Base-by-base conservation (phyloP, 2,888 invertebrate species). In the Hypercompe scribonia region DNA sequence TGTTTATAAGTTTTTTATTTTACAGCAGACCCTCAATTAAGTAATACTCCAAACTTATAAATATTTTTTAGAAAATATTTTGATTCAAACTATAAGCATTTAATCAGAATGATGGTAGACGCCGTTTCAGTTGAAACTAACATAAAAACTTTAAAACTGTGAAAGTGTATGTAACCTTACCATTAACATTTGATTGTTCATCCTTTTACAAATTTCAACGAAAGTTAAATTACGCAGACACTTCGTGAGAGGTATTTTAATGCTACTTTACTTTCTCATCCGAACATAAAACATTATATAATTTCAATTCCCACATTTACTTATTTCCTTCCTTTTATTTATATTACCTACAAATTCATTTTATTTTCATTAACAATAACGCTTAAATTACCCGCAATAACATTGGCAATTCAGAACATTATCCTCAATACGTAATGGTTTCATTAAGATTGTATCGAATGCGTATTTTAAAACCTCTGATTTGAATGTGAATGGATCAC, bases 391-490 rank as follows among this genome's bases (percentile, higher is more conserved):
- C 77, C 46, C 36, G 63, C 50, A 73, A 54, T 58, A 63, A 77
- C 28, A 68, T 65, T 65, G 58, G 61, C 65, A 70, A 72, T 76
- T 71, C 28, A 72, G 70, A 13, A 34, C 74, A 78, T 78, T 80
- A 80, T 66, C 76, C 31, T 54, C 46, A 24, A 70, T 65, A 61
- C 24, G 50, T 63, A n/a, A 67, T 63, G 70, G 33, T 64, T 70
- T 76, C 72, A 79, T 83, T 83, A 75, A 81, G 84, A 82, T 76
- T 73, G 65, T 81, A 81, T 81, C 78, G 65, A 69, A 64, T 74
- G 58, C 64, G 71, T 58, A 66, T 76, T 79, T 79, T 73, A 71
- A 74, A 69, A 67, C 46, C 65, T 71, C 73, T 33, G 64, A 68
- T 77, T 75, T 24, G 72, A 58, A 77, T 78, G 81, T 63, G 72